phyloP scores from a whole-genome alignment of 2,888 invertebrate genomes.

The Rambutsinella grinnellia region DNA sequence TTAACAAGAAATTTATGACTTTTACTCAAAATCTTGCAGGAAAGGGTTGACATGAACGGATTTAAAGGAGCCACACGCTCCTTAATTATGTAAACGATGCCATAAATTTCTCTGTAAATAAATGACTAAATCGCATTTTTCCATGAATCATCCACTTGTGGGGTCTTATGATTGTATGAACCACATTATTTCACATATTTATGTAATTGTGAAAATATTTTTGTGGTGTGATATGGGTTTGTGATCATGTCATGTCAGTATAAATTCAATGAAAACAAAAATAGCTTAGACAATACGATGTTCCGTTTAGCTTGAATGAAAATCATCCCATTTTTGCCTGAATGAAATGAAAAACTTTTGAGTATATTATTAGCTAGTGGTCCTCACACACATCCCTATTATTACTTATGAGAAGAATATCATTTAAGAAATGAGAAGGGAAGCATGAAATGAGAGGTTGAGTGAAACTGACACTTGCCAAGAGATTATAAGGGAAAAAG shows the following conservation, averaged over 20 bases:
- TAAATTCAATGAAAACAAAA: too few relatives aligned
- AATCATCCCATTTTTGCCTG: background rate
- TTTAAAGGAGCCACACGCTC: too few relatives aligned
- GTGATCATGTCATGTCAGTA: background rate
- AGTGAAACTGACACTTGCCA: constrained; percentile 49
- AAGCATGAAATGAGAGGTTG: constrained; percentile 55
- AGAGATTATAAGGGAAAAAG: constrained; percentile 32
- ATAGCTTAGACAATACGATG: background rate
- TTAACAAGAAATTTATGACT: background rate
- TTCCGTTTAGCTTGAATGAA: background rate
- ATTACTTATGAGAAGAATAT: constrained; percentile 33
- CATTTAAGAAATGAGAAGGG: constrained; percentile 51
- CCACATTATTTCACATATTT: too few relatives aligned
- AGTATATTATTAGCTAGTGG: too few relatives aligned
- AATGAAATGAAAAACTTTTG: too few relatives aligned
- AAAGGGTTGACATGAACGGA: too few relatives aligned
- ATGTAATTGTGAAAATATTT: too few relatives aligned
- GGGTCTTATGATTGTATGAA: too few relatives aligned
- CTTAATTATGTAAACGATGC: too few relatives aligned
- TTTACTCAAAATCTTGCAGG: background rate
- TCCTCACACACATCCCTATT: too few relatives aligned
- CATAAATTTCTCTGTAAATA: background rate
- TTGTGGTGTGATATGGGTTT: background rate
- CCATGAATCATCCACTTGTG: constrained; percentile 26
- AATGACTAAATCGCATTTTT: too few relatives aligned